Conservation (phyloP, 2,797 vertebrate genomes). For the Serranus cabrilla region DNA sequence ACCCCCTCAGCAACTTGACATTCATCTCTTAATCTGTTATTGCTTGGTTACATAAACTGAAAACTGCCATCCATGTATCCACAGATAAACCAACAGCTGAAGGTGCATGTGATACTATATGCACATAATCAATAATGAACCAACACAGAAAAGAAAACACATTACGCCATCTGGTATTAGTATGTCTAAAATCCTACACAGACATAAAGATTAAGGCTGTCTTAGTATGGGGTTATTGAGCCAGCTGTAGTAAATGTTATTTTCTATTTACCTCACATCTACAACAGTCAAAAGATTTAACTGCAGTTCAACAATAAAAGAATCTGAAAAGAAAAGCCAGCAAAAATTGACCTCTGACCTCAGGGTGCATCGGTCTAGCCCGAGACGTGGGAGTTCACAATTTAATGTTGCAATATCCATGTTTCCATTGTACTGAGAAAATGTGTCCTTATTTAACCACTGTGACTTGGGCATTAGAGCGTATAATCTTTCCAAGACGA, state of each 20-base stretch:
- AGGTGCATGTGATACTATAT: not conserved
- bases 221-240: not conserved
- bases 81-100: conserved; percentile 3
- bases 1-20: conserved; percentile 15
- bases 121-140: conserved; percentile 9
- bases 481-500: not conserved
- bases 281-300: conserved; percentile 4
- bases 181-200: not conserved
- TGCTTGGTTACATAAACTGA: not conserved
- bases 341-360: not conserved
- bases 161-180: conserved; percentile 14
- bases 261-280: not conserved
- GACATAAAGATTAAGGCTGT: not conserved
- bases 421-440: not conserved
- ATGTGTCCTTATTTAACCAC: not conserved
- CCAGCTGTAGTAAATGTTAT: not conserved
- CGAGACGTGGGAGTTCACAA: not conserved
- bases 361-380: not conserved
- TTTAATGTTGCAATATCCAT: not conserved
- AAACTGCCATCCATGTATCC: conserved; percentile 3
- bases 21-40: conserved; percentile 6
- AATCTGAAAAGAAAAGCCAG: not conserved
- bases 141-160: not conserved
- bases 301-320: not conserved
- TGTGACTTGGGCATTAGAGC: not conserved